A percentile compares a stretch with the other conserved stretches of the same genome.
Evolutionary conservation across 2,797 vertebrate genomes (phyloP).

Genomic region (Platalea minor): DNA sequence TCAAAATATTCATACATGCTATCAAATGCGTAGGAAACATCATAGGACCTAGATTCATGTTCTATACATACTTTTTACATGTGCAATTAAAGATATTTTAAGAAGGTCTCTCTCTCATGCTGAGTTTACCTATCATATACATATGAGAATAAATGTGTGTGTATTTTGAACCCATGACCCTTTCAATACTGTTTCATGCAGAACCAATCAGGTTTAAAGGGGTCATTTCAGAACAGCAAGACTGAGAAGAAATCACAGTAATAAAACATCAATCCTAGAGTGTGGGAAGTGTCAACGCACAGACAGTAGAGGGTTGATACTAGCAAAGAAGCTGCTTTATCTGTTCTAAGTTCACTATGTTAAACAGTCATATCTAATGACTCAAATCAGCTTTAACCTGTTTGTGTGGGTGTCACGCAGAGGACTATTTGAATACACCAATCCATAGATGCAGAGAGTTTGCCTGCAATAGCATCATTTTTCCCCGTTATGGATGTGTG

Average conservation of each 20-base stretch:
- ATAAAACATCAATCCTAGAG: neutral
- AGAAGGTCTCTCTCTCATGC: neutral
- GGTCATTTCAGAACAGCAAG: neutral
- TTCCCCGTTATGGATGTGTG: neutral
- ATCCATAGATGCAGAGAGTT: neutral
- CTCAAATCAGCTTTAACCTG: neutral
- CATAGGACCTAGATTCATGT: neutral
- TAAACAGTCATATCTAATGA: neutral
- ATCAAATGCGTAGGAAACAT: neutral
- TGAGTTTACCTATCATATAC: neutral
- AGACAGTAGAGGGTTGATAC: neutral
- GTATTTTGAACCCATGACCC: neutral
- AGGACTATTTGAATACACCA: neutral
- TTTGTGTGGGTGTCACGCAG: neutral
- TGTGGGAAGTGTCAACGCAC: neutral
- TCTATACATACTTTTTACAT: neutral
- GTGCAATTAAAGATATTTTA: neutral
- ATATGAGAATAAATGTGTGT: neutral
- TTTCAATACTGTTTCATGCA: neutral
- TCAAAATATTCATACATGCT: neutral
- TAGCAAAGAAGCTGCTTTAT: neutral
- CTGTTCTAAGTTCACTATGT: neutral
- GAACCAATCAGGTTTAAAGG: neutral
- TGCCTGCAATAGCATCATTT: neutral
- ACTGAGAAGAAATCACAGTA: slow-evolving; percentile 20